Base-by-base conservation (phyloP, 2,113 vertebrate genomes). In the Falcunculus frontatus region DNA sequence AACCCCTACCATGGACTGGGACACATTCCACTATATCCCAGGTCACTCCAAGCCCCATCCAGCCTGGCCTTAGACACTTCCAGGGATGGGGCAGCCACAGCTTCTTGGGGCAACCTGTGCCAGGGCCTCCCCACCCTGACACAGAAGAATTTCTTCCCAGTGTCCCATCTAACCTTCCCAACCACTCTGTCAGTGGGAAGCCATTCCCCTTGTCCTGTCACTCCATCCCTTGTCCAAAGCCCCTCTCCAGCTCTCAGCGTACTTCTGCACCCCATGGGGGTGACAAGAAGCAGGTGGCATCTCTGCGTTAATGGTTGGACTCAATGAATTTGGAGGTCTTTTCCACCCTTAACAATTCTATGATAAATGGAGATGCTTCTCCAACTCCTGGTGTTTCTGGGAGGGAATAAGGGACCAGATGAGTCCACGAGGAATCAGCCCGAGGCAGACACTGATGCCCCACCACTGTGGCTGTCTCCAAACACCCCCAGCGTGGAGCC, bases 11-110 rank as follows among this genome's bases (percentile, higher is more conserved):
- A 41, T 3, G n/a, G 60, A 21, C 46, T 2, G 53, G 46, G 46
- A 46, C 33, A 53, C 33, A 16, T 60, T 18, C 23, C 69, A 30
- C 44, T 12, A 0, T 12, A 0, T 0, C 0, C 30, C 53, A 68
- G 60, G 7, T 0, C 59, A 13, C 52, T 89, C 52, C 68, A 74
- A 20, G 42, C 10, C 19, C 8, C 0, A 0, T 13, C 68, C 76
- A 81, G 4, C 33, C 77, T 46, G 22, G 44, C 1, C 26, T 27
- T 50, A 57, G 7, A 9, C 44, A 52, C 23, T 52, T 7, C 13
- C 68, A 67, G 52, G 2, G 37, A 52, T 65, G 52, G 21, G 27
- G 16, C 33, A 67, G 37, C 27, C 77, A 67, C 33, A 89, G 59
- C 27, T 74, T 9, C 5, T 25, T 27, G 1, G 27, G 21, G 13